Base-by-base conservation (phyloP, 2,113 vertebrate genomes). In the Pagrus major region DNA sequence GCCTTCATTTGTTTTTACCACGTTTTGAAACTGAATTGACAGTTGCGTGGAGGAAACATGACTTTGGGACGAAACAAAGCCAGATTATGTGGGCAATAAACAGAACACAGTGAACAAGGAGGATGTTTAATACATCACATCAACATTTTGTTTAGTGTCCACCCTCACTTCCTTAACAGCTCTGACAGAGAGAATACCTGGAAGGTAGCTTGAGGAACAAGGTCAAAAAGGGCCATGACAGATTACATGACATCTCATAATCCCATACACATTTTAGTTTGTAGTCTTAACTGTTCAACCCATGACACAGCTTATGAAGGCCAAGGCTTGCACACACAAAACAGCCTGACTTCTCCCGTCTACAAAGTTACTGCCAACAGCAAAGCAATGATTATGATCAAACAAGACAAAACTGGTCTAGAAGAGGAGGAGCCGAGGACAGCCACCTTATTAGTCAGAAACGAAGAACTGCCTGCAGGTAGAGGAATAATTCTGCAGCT, bases 351-450 rank as follows among this genome's bases (percentile, higher is more conserved):
- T 83, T 47, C 75, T 79, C 44, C 33, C 41, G 59, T 66, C 51
- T 31, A 71, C 37, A 78, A 68, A 84, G 68, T 68, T 47, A 42
- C 39, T 59, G 77, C 78, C 80, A 56, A 56, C 1, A 27, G 81
- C 54, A 71, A 78, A 78, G 68, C 54, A 21, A 27, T 44, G 55
- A 85, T 81, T 64, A 61, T 2, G 21, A 86, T 66, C 68, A n/a
- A 76, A 88, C 83, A 89, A 86, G 87, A 88, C 82, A 63, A 73
- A 84, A 86, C 81, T 58, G 52, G 87, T 82, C 46, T 61, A 35
- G 69, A 67, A 46, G 27, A 5, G 68, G 60, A 42, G 35, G 37
- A 47, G 16, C 51, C 2, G 44, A 20, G 6, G 66, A 54, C 18
- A 51, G 29, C 18, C 27, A 3, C 60, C 54, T 20, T 6, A 11